phyloP scores from a whole-genome alignment of 2,797 vertebrate species.

The Cichlasoma orientale region DNA sequence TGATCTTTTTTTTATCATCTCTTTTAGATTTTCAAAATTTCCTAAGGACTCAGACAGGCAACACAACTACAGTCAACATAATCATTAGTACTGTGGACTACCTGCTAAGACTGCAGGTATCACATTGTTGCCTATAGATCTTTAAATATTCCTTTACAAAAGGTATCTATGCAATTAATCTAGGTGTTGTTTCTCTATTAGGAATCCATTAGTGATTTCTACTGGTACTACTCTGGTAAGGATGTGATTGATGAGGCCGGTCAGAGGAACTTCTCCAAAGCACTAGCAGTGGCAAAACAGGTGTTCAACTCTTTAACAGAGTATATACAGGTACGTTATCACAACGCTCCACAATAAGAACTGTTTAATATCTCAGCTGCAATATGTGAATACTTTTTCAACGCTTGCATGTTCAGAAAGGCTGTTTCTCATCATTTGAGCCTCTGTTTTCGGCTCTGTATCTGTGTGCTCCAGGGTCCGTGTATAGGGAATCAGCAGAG shows the following conservation, averaged over 20 bases:
- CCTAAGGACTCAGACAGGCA: constrained; percentile 96
- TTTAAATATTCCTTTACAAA: background rate
- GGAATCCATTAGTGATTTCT: constrained; percentile 99
- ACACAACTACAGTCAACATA: constrained; percentile 97
- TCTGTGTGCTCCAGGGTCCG: constrained; percentile 91
- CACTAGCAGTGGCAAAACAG: constrained; percentile 95
- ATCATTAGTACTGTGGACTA: constrained; percentile 99
- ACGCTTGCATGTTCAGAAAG: background rate
- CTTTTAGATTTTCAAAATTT: constrained; percentile 96
- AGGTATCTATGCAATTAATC: background rate
- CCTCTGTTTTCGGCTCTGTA: background rate
- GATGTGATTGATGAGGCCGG: constrained; percentile 96
- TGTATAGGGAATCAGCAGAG: constrained; percentile 98
- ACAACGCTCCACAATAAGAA: background rate
- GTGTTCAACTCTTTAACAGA: constrained; percentile 99
- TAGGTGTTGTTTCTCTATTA: constrained; percentile 58
- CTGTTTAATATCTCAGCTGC: background rate
- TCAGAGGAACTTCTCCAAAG: constrained; percentile 97
- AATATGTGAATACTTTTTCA: background rate
- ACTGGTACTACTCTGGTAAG: constrained; percentile 99
- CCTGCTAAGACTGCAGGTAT: constrained; percentile 94
- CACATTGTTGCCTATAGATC: background rate
- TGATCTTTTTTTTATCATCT: background rate
- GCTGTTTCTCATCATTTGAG: background rate
- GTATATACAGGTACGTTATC: constrained; percentile 93